Conservation (phyloP, 2,888 invertebrate species). For the Agrypnus murinus region DNA sequence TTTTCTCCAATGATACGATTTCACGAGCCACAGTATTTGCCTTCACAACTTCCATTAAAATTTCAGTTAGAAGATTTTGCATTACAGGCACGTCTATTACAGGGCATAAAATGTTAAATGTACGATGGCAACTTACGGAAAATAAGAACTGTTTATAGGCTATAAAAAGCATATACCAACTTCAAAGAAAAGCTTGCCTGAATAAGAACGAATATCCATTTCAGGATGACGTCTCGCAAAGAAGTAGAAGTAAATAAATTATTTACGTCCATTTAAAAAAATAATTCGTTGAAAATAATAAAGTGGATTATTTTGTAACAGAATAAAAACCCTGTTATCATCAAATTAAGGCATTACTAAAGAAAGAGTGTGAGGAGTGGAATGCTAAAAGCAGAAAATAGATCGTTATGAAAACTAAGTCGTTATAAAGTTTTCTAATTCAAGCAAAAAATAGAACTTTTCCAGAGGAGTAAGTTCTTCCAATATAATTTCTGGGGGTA, state of each 20-base stretch:
- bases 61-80: slow-evolving; percentile 34
- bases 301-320: no score
- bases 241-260: no score
- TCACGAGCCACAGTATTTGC: slow-evolving; percentile 9
- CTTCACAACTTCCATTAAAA: slow-evolving; percentile 36
- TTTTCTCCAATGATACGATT: not conserved
- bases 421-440: not conserved
- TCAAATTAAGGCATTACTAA: no score
- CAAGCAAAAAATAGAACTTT: not conserved
- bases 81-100: slow-evolving; percentile 40
- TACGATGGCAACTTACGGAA: slow-evolving; percentile 39
- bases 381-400: no score
- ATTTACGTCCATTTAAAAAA: no score
- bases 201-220: slow-evolving; percentile 2
- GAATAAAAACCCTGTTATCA: no score
- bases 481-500: not conserved
- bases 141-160: slow-evolving; percentile 43
- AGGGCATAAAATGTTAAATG: slow-evolving; percentile 39
- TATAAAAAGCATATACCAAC: slow-evolving; percentile 31
- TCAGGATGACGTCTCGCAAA: no score
- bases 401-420: no score
- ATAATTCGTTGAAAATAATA: no score
- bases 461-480: not conserved
- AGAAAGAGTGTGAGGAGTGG: no score
- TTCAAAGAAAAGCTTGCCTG: slow-evolving; percentile 23